A percentile compares a stretch with the other conserved stretches of the same genome.
These are phyloP conservation scores for Zootoca vivipara DNA, from an alignment of 2,113 vertebrate species.

Conservation along the genomic window DNA sequence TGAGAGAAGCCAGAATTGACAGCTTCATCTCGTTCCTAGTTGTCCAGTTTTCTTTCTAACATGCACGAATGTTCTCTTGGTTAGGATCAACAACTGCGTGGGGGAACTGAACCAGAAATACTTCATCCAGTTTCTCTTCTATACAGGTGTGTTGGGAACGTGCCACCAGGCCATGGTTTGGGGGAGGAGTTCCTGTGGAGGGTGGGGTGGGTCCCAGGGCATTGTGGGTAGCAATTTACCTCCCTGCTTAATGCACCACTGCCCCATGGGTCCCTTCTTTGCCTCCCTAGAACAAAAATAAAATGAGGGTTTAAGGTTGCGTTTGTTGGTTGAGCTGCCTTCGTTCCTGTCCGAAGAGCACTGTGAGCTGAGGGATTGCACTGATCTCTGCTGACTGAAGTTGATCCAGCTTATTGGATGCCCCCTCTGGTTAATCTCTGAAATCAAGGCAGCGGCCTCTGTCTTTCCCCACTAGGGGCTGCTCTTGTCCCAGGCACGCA, in stretches of 20 bases:
- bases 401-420: not conserved
- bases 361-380: too few relatives aligned
- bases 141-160: slow-evolving; percentile 75
- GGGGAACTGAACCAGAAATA: slow-evolving; percentile 87
- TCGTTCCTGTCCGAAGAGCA: not conserved
- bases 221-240: not conserved
- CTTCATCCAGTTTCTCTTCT: slow-evolving; percentile 89
- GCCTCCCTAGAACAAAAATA: too few relatives aligned
- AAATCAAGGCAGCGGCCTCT: not conserved
- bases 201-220: too few relatives aligned
- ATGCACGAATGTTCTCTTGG: too few relatives aligned
- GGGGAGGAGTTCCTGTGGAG: not conserved
- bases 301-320: too few relatives aligned
- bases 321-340: not conserved
- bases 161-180: too few relatives aligned
- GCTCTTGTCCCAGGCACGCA: not conserved
- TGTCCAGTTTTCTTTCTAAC: not conserved
- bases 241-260: not conserved
- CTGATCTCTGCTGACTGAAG: fast-evolving
- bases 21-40: too few relatives aligned
- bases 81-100: slow-evolving; percentile 86
- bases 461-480: not conserved
- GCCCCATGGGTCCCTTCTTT: too few relatives aligned
- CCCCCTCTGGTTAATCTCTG: not conserved
- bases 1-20: too few relatives aligned